Base-by-base conservation (phyloP, 2,797 vertebrate species). In the Microctenopoma lineatum region DNA sequence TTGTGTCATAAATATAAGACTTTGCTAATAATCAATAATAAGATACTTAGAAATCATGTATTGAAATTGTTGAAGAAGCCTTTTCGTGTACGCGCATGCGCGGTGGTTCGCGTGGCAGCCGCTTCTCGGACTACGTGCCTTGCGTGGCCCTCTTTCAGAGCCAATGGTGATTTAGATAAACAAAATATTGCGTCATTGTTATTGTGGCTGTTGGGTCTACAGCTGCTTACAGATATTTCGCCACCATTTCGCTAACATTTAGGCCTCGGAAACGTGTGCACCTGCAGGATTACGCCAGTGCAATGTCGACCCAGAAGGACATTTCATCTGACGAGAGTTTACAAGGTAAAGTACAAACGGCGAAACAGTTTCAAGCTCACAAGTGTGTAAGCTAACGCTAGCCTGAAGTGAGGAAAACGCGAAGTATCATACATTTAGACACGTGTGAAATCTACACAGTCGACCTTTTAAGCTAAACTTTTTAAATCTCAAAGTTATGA, bases 161-260 rank as follows among this genome's bases (percentile, higher is more conserved):
- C 90, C 90, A 91, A 91, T 90, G 88, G 64, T 44, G 2, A 21
- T 58, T 15, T 0, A 85, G 84, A 81, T 88, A 89, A 93, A 92
- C 90, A 91, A 76, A 79, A 38, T 0, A 14, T 91, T 90, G 77
- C 92, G 89, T 92, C 93, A 93, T 75, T 79, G 87, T 91, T 90
- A 85, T 91, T 88, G 89, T 88, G 66, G 34, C 36, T 25, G 59
- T 78, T 29, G 41, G 56, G 27, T 64, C 63, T 59, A 14, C 74
- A 72, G 72, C 70, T 63, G 83, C 55, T 70, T 14, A 11, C 51
- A 8, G 4, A 71, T 51, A 76, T 89, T 85, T 90, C 73, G 73
- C 41, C 79, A 76, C 59, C 59, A 71, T 66, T 83, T 81, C 66
- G 29, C 16, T 12, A 1, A 41, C 7, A 54, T 57, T 48, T 34